Percentiles rank a stretch among this genome's conserved stretches.
Evolutionary conservation across 1,140 invertebrate genomes (phyloP).

Genomic region (Drosophila ogumai): DNA sequence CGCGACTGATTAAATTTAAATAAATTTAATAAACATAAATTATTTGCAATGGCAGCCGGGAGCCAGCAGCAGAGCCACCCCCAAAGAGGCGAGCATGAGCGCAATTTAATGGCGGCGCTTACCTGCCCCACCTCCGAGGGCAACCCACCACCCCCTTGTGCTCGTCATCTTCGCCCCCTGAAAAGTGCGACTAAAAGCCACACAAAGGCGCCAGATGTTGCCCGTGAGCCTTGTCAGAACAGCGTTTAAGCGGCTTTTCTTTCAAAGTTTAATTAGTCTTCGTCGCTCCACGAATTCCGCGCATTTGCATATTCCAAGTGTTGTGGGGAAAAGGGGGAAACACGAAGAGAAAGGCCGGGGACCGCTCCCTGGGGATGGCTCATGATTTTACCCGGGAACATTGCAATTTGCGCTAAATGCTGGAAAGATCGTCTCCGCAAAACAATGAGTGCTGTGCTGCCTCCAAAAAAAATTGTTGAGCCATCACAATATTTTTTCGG

Average conservation of each 20-base stretch:
- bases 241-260: conserved; percentile 72
- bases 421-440: conserved; percentile 50
- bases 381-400: conserved; percentile 57
- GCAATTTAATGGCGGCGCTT: conserved; percentile 71
- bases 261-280: conserved; percentile 80
- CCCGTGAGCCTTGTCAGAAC: conserved; percentile 51
- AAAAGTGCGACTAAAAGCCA: conserved; percentile 65
- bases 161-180: conserved; percentile 3
- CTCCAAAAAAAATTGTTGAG: conserved; percentile 39
- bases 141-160: conserved; percentile 12
- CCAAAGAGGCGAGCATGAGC: conserved; percentile 42
- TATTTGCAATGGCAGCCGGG: conserved; percentile 71
- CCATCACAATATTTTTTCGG: conserved; percentile 24
- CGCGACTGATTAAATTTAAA: conserved; percentile 83
- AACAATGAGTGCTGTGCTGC: conserved; percentile 30
- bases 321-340: neutral
- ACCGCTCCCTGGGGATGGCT: conserved; percentile 51
- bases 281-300: conserved; percentile 38
- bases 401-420: conserved; percentile 75
- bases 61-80: conserved; percentile 31
- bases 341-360: neutral
- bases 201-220: conserved; percentile 76
- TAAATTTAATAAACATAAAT: conserved; percentile 85
- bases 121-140: conserved; percentile 53
- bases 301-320: conserved; percentile 67